phyloP scores from a whole-genome alignment of 2,888 invertebrate genomes.

The Cosmia trapezina region DNA sequence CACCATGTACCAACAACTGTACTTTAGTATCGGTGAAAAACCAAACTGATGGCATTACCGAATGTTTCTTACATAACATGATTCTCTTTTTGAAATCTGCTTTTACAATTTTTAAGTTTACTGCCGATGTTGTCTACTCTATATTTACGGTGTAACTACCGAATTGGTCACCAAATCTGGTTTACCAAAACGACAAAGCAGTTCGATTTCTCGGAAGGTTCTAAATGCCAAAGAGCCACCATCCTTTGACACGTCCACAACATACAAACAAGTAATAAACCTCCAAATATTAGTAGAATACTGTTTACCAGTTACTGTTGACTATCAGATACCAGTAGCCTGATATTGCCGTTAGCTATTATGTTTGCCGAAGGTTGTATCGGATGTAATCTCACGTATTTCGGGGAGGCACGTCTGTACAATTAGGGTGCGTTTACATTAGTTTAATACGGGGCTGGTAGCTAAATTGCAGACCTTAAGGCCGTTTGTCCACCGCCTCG shows the following conservation, averaged over 20 bases:
- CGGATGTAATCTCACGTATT: conserved; percentile 36
- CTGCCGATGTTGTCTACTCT: background rate
- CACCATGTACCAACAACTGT: background rate
- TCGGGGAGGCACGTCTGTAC: conserved; percentile 4
- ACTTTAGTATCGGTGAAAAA: background rate
- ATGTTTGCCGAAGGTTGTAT: conserved; percentile 26
- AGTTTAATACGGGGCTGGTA: background rate
- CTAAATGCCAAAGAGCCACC: background rate
- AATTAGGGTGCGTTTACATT: conserved; percentile 13
- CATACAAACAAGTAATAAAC: conserved; percentile 18
- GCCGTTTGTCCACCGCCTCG: no score
- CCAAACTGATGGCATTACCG: background rate
- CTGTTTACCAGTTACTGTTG: conserved; percentile 28
- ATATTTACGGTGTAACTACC: no score
- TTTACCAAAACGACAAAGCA: background rate
- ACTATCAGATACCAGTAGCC: conserved; percentile 5
- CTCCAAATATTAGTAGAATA: conserved; percentile 7
- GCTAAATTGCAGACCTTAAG: background rate
- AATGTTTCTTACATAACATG: background rate
- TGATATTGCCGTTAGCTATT: conserved; percentile 27
- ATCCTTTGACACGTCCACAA: conserved; percentile 11
- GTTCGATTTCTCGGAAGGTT: background rate
- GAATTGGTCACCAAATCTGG: background rate
- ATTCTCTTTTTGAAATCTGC: background rate
- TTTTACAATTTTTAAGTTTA: background rate